Base-by-base conservation (phyloP, 1,140 invertebrate species). In the Orussus abietinus region DNA sequence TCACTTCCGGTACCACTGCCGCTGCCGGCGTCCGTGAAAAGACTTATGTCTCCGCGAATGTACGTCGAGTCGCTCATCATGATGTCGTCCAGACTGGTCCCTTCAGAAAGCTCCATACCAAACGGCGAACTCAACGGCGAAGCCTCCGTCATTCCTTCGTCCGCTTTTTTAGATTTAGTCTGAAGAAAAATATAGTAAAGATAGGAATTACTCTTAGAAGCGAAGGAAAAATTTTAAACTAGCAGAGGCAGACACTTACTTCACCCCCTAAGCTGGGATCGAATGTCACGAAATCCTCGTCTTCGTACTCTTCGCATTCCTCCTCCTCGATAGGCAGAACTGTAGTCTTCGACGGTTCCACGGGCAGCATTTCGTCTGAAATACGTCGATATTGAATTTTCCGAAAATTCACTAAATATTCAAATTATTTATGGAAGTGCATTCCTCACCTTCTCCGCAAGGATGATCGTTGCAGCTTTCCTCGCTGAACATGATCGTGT, bases 381-480 rank as follows among this genome's bases (percentile, higher is more conserved):
- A 7, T 35, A 42, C 13, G 34, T n/a, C 15, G 15, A 7, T 30
- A 12, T 22, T 29, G 21, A 19, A 48, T 34, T 12, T 36, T 41
- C 5, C 29, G 2, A 10, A 2, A 33, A 21, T 5, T 30, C 37
- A 33, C 31, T 28, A 26, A 42, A 33, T n/a, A 10, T 25, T 10
- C 5, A 6, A 17, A 35, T 5, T 35, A n/a, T n/a, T n/a, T n/a
- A 12, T 11, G 11, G 3, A 30, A 30, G n/a, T 14, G 7, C 32
- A 39, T 29, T 26, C 39, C 36, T 53, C 71, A 83, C 82, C 82
- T 68, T 80, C 75, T 12, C 78, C 77, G 56, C 88, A 91, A 15
- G 85, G 66, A 17, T 81, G 70, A 4, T 69, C 69, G 59, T 92
- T 93, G 63, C 92, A 96, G 26, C 72, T 66, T 59, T 92, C 85